phyloP scores from a whole-genome alignment of 2,797 vertebrate genomes.

The Selene dorsalis region DNA sequence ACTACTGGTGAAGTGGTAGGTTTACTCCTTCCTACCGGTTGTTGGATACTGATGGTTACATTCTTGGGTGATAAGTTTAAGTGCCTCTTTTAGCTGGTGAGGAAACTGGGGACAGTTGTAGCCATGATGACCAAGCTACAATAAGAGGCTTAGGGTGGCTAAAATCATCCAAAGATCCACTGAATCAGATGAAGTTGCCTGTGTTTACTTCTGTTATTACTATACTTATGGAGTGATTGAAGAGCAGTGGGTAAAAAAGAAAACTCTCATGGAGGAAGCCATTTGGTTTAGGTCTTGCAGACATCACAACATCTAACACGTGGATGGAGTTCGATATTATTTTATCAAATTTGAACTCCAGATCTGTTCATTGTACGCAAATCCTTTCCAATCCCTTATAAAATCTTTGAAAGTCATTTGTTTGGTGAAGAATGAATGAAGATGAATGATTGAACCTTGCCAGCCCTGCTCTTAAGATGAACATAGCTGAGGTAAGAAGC shows the following conservation, averaged over 20 bases:
- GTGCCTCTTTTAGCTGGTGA: constrained; percentile 10
- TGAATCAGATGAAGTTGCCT: constrained; percentile 35
- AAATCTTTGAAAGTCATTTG: neutral
- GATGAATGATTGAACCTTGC: too few relatives aligned
- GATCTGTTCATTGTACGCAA: too few relatives aligned
- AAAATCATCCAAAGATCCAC: constrained; percentile 1
- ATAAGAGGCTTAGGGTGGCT: constrained; percentile 3
- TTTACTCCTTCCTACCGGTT: constrained; percentile 11
- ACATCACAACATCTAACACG: neutral
- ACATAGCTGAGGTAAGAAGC: neutral
- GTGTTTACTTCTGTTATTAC: constrained; percentile 33
- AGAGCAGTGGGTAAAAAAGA: constrained; percentile 26
- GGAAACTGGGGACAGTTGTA: constrained; percentile 5
- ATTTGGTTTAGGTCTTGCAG: constrained; percentile 1
- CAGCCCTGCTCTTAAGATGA: neutral
- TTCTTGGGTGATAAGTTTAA: neutral
- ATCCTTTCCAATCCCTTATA: neutral
- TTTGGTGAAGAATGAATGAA: neutral
- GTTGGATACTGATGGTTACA: neutral
- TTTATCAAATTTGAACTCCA: neutral
- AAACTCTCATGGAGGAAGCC: constrained; percentile 5
- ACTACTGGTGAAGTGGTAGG: neutral
- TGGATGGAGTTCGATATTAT: too few relatives aligned
- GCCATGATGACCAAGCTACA: constrained; percentile 24
- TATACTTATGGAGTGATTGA: constrained; percentile 13